A percentile compares a stretch with the other conserved stretches of the same genome.
Evolutionary conservation across 2,888 invertebrate genomes (phyloP).

Genomic region (Molanna angustata): DNA sequence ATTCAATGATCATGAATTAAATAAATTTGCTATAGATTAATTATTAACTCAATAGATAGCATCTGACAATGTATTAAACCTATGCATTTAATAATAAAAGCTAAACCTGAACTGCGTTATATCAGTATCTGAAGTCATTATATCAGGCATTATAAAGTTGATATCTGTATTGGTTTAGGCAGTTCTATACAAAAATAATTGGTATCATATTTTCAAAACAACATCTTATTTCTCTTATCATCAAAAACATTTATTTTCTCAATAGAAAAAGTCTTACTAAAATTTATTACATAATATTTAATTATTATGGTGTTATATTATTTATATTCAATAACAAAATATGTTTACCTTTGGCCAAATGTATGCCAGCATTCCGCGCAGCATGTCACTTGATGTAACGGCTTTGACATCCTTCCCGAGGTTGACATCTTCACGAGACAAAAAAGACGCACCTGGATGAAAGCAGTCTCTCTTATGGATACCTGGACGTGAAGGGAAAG

Average conservation of each 20-base stretch:
- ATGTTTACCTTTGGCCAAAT: conserved; percentile 87
- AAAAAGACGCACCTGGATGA: conserved; percentile 80
- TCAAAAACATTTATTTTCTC: no score
- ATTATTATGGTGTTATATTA: background rate
- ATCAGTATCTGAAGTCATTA: no score
- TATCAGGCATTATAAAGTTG: no score
- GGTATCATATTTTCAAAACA: no score
- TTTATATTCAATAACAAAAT: background rate
- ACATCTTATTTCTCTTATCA: no score
- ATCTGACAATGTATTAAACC: background rate
- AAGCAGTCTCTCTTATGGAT: conserved; percentile 78
- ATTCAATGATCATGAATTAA: background rate
- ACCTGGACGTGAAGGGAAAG: conserved; percentile 45
- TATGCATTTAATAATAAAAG: background rate
- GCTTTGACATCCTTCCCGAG: conserved; percentile 56
- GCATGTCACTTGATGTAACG: conserved; percentile 74
- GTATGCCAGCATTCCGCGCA: conserved; percentile 84
- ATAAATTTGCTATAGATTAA: background rate
- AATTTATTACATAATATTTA: background rate
- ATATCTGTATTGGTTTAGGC: no score
- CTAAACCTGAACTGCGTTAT: no score
- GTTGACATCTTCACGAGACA: conserved; percentile 63
- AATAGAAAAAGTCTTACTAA: background rate
- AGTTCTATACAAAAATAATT: no score
- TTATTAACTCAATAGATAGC: background rate